Conservation (phyloP, 2,113 vertebrate species). For the Xiphophorus maculatus region DNA sequence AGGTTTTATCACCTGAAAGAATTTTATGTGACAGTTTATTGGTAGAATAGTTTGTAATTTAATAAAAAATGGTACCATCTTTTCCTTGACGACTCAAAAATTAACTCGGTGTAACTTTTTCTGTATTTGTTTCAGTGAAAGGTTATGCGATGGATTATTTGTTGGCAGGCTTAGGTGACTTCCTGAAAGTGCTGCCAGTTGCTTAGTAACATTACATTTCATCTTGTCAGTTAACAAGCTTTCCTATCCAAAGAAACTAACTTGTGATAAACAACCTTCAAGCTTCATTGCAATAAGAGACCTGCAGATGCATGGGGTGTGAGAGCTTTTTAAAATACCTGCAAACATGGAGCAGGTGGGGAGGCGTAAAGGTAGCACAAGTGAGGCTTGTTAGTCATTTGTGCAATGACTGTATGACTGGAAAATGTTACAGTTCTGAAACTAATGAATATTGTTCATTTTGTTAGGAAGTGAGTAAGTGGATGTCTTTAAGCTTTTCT, state of each 20-base stretch:
- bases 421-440: background rate
- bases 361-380: background rate
- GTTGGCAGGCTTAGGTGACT: background rate
- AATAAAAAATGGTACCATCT: background rate
- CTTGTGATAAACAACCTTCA: background rate
- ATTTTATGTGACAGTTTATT: background rate
- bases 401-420: background rate
- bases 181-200: background rate
- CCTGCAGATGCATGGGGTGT: no score
- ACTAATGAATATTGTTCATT: no score
- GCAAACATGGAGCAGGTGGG: background rate
- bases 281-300: background rate
- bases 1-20: background rate
- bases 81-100: background rate
- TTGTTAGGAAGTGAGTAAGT: background rate
- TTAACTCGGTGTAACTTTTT: background rate
- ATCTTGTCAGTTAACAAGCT: background rate
- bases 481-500: background rate
- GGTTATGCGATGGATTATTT: background rate
- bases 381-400: background rate
- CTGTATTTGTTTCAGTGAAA: background rate
- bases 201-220: background rate
- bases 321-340: background rate
- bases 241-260: background rate
- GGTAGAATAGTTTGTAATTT: background rate